These are phyloP conservation scores for Protobothrops mucrosquamatus DNA, from an alignment of 2,113 vertebrate genomes.

Conservation along the genomic window DNA sequence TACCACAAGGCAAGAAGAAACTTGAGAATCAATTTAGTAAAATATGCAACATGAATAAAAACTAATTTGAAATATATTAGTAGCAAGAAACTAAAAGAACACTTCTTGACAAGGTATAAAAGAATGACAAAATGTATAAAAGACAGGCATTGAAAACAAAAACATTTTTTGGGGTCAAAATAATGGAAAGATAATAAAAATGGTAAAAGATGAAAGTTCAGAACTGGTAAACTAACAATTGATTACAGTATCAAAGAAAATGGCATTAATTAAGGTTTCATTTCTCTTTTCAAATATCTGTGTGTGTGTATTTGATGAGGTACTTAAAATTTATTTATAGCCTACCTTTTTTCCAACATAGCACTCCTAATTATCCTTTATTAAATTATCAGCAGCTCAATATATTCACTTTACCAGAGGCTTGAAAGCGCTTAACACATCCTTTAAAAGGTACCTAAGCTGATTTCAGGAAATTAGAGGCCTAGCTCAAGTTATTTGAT, in stretches of 20 bases:
- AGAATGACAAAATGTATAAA: neutral
- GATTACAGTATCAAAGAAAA: neutral
- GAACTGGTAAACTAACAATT: neutral
- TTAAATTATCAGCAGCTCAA: neutral
- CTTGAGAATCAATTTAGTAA: neutral
- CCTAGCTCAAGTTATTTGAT: neutral
- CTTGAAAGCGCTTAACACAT: neutral
- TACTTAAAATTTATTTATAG: neutral
- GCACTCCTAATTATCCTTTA: neutral
- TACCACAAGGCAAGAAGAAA: neutral
- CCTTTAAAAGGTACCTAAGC: neutral
- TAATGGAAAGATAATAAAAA: neutral
- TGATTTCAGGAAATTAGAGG: neutral
- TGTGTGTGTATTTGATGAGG: neutral
- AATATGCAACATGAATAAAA: neutral
- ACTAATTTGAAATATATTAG: neutral
- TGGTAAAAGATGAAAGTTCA: neutral
- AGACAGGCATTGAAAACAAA: neutral
- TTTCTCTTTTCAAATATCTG: neutral
- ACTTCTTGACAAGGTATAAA: neutral
- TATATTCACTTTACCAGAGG: neutral
- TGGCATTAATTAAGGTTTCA: neutral
- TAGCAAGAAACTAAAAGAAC: neutral
- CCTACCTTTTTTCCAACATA: neutral
- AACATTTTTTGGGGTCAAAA: neutral